Evolutionary conservation across 2,113 vertebrate species (phyloP), one percentile per base, ranked within the genome.

Genomic region (Fregata magnificens): DNA sequence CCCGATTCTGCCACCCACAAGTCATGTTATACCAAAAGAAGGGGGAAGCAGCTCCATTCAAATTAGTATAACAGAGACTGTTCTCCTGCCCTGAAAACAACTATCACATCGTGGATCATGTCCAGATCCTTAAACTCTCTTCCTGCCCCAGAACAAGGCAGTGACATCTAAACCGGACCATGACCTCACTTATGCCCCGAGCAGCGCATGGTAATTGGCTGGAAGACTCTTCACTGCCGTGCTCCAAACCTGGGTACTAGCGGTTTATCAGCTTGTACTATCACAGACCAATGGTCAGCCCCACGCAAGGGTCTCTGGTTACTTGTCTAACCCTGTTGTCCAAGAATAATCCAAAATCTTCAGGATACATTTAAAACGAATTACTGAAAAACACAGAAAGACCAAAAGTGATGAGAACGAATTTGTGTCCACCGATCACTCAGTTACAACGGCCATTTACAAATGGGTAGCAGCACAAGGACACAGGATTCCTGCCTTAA

Each of bases 371-470:
- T 74, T 42, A 66, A 70, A 79, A 74, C 16, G 5, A 58, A 36
- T 42, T 19, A 17, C 28, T 38, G 59, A 59, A 80, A 66, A 66
- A 7, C 58, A 66, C 38, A 24, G 20, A 36, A 24, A 67, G 56
- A 32, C 28, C 15, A 25, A 47, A 82, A 86, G 36, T 1, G 12
- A 62, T 2, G 44, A 56, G 82, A 25, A 70, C 29, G 32, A 53
- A 42, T 19, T 2, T 4, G 10, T 10, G 42, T 19, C 47, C 14
- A 6, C 20, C 49, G 11, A 4, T 17, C 50, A 7, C 31, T 14
- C 42, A 3, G 16, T 26, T 18, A 7, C 13, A 3, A 1, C 1
- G 32, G 55, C 55, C 53, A 3, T 24, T 52, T 19, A 0, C 25
- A 4, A 74, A 24, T 0, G 17, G 45, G 24, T 13, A 32, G 47